Base-by-base conservation (phyloP, 1,140 invertebrate genomes). In the Calosoma granatense region DNA sequence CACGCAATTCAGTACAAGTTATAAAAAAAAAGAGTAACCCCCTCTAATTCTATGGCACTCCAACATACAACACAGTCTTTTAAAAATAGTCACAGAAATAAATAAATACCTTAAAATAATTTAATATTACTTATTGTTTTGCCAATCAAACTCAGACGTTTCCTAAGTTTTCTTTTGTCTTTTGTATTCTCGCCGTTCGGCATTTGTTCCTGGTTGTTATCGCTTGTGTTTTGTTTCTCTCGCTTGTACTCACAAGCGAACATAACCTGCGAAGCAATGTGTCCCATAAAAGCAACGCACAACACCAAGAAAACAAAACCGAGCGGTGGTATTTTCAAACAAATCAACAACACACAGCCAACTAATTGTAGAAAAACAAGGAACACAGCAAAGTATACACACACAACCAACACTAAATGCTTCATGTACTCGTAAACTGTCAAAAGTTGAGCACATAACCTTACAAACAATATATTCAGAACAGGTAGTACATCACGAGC, bases 41-140 rank as follows among this genome's bases (percentile, higher is more conserved):
- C n/a, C 6, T 36, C 26, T 9, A 47, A 17, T 11, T 4, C 9
- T 17, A 47, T 47, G 41, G 41, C 41, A 47, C 41, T 47, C 17
- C 4, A 6, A 11, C 41, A 17, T 47, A 12, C 9, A 47, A 47
- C 9, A 47, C 41, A 47, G 41, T 47, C 41, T 47, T 47, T 4
- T 3, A 47, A 17, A 11, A 47, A 12, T 47, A n/a, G 26, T 36
- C n/a, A 9, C 6, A 9, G n/a, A 47, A 47, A 47, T 11, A 12
- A 47, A 47, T 47, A 47, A 47, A 47, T 47, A 47, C 6, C 4
- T 47, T 47, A 47, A 47, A 47, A 47, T 47, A 47, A 47, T 47
- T 47, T 47, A 47, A 47, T 17, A 47, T 47, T 47, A 17, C 41
- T 47, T 12, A 47, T 47, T 17, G 41, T 47, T 47, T 47, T 47